phyloP scores from a whole-genome alignment of 2,113 vertebrate genomes.

The Cololabis saira region DNA sequence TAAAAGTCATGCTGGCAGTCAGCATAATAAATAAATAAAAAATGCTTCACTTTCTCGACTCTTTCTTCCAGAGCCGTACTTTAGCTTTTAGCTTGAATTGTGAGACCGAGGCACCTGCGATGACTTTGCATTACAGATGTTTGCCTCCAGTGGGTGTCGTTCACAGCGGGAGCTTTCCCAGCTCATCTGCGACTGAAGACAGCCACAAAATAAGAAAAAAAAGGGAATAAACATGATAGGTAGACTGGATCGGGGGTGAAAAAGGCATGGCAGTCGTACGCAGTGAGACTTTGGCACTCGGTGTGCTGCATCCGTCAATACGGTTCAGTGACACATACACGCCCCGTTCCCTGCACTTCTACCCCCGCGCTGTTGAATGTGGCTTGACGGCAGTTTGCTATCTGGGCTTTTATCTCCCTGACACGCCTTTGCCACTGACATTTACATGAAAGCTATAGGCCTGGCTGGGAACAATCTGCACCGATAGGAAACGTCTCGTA shows the following conservation, averaged over 20 bases:
- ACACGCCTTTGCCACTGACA: constrained; percentile 63
- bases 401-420: constrained; percentile 66
- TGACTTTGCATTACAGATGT: constrained; percentile 18
- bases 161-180: neutral
- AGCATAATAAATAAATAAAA: too few species aligned
- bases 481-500: constrained; percentile 52
- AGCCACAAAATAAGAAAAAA: neutral
- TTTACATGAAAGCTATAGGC: constrained; percentile 71
- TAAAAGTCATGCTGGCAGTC: too few species aligned
- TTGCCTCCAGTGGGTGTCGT: neutral
- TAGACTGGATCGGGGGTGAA: constrained; percentile 27
- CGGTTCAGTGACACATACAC: constrained; percentile 35
- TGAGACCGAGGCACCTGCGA: neutral
- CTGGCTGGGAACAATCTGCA: constrained; percentile 58
- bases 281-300: constrained; percentile 11
- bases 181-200: constrained; percentile 12
- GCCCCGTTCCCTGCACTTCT: constrained; percentile 28
- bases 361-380: constrained; percentile 39
- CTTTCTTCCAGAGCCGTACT: too few species aligned
- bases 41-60: too few species aligned
- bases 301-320: constrained; percentile 44
- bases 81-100: neutral
- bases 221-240: constrained; percentile 13
- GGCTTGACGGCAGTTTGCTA: constrained; percentile 42
- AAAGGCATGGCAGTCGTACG: constrained; percentile 12